Evolutionary conservation across 2,888 invertebrate genomes (phyloP).

Genomic region (Lasioglossum oenotherae): DNA sequence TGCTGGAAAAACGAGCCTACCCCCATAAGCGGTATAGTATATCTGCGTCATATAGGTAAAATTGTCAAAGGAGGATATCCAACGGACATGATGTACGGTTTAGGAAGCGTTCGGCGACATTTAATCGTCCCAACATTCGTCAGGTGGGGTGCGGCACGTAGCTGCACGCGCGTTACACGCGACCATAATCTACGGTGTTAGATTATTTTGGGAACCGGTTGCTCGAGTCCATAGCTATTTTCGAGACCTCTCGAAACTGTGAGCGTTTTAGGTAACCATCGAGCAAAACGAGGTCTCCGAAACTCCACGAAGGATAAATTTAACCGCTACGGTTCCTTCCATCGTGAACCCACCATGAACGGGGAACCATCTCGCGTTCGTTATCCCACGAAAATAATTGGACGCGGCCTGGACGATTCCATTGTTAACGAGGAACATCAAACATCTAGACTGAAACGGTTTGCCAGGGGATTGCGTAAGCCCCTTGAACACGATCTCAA

Average conservation of each 20-base stretch:
- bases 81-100: slow-evolving; percentile 37
- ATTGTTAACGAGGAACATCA: slow-evolving; percentile 15
- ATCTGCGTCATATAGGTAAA: slow-evolving; percentile 8
- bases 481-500: slow-evolving; percentile 14
- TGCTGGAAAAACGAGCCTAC: no score
- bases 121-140: slow-evolving; percentile 40
- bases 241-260: slow-evolving; percentile 75
- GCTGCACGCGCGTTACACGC: slow-evolving; percentile 39
- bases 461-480: slow-evolving; percentile 34
- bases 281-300: slow-evolving; percentile 71
- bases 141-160: slow-evolving; percentile 12
- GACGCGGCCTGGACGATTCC: slow-evolving; percentile 8
- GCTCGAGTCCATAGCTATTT: slow-evolving; percentile 72
- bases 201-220: slow-evolving; percentile 67
- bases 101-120: slow-evolving; percentile 35
- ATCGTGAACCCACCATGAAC: slow-evolving; percentile 58
- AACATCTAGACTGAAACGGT: slow-evolving; percentile 12
- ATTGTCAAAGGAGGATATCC: slow-evolving; percentile 16
- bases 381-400: slow-evolving; percentile 51
- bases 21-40: not conserved
- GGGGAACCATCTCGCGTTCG: slow-evolving; percentile 44
- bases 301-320: slow-evolving; percentile 80
- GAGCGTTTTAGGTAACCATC: slow-evolving; percentile 71
- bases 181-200: slow-evolving; percentile 68
- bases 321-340: slow-evolving; percentile 72